Percentiles rank a stretch among this genome's conserved stretches.
These are phyloP conservation scores for Hippocampus comes DNA, from an alignment of 2,113 vertebrate species.

Conservation along the genomic window DNA sequence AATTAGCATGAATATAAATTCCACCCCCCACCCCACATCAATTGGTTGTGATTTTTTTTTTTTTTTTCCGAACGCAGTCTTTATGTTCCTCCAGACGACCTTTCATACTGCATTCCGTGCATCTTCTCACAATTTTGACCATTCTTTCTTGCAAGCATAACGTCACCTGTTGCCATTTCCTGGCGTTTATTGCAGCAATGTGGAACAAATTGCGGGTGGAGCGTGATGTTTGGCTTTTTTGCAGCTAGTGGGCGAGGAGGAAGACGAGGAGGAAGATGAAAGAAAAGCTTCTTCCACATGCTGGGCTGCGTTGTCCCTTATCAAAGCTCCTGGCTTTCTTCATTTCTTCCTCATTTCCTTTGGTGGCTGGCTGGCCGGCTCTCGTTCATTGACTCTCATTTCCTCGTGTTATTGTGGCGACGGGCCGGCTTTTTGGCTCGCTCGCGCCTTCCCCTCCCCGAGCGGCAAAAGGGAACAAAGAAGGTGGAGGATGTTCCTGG, in stretches of 20 bases:
- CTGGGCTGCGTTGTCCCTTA: not conserved
- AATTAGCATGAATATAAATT: no score
- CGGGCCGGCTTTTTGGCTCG: not conserved
- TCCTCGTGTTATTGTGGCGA: slow-evolving; percentile 2
- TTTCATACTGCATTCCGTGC: not conserved
- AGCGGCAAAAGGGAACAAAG: not conserved
- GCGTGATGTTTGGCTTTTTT: not conserved
- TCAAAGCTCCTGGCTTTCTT: not conserved
- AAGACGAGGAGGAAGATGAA: not conserved
- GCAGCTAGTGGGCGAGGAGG: not conserved
- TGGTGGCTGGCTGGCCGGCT: not conserved
- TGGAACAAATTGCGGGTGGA: not conserved
- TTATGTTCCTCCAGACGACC: no score
- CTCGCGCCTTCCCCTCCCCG: not conserved
- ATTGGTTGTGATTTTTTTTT: not conserved
- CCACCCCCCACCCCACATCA: no score
- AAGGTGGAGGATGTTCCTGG: slow-evolving; percentile 1
- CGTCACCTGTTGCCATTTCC: not conserved
- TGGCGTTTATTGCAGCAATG: not conserved
- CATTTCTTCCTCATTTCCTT: slow-evolving; percentile 7
- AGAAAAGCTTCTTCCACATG: not conserved
- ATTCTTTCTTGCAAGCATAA: not conserved
- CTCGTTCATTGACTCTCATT: slow-evolving; percentile 7
- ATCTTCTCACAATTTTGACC: not conserved
- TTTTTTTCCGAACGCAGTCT: no score